These are phyloP conservation scores for Chloroceryle inda DNA, from an alignment of 2,797 vertebrate species.

Conservation along the genomic window DNA sequence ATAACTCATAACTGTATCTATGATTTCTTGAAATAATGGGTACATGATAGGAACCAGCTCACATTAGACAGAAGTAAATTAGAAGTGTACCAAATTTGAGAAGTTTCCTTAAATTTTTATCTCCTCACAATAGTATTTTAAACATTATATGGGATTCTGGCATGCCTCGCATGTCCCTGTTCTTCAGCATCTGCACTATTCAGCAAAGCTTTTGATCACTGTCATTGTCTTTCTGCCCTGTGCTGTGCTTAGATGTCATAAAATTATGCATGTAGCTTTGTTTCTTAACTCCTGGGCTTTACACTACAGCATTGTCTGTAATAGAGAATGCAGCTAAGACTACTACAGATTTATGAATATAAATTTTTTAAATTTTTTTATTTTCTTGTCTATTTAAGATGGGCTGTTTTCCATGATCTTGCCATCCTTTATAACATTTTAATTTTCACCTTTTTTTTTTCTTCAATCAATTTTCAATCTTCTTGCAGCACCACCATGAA, in stretches of 20 bases:
- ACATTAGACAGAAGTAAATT: background rate
- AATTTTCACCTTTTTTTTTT: background rate
- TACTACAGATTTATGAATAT: background rate
- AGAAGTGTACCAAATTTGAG: background rate
- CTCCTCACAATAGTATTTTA: background rate
- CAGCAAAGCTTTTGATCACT: background rate
- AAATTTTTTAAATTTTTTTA: background rate
- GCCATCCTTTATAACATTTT: background rate
- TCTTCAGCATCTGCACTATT: background rate
- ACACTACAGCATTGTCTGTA: background rate
- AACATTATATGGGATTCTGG: background rate
- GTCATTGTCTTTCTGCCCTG: background rate
- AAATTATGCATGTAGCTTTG: background rate
- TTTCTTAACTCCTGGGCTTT: background rate
- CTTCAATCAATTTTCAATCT: background rate
- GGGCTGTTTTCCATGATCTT: background rate
- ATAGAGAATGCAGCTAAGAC: background rate
- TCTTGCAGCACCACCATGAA: background rate
- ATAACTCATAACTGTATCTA: background rate
- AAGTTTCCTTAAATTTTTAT: background rate
- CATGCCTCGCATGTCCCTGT: background rate
- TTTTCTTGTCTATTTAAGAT: background rate
- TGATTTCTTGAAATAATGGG: background rate
- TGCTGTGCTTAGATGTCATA: background rate
- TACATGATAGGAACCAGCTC: accelerated